Evolutionary conservation across 2,113 vertebrate genomes (phyloP).

Genomic region (Brienomyrus brachyistius): DNA sequence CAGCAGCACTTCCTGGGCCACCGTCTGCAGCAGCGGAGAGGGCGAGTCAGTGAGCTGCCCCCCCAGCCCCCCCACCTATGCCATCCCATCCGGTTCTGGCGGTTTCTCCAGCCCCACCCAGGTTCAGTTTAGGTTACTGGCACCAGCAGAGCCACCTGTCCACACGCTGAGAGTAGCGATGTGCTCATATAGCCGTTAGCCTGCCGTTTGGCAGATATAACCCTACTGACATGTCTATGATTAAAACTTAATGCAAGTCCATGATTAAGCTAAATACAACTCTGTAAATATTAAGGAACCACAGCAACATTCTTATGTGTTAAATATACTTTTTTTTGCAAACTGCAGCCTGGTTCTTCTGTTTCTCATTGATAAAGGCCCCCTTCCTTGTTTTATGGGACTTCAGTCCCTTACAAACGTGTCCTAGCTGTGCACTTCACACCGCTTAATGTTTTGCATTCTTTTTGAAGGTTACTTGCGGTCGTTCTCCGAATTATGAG

Average conservation of each 20-base stretch:
- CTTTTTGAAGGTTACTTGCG: neutral
- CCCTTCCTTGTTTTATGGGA: neutral
- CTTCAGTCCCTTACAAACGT: neutral
- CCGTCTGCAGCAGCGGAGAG: slow-evolving; percentile 58
- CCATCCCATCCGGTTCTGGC: slow-evolving; percentile 43
- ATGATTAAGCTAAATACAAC: neutral
- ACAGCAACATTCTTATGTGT: neutral
- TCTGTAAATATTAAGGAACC: neutral
- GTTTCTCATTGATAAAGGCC: neutral
- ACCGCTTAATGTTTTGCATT: neutral
- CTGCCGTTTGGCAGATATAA: neutral
- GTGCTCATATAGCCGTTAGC: neutral
- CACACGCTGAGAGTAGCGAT: neutral
- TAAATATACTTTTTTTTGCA: too few species aligned
- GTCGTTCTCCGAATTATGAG: neutral
- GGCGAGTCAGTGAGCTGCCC: slow-evolving; percentile 54
- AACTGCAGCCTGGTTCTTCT: neutral
- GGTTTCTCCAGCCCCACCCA: slow-evolving; percentile 54
- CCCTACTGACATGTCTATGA: neutral
- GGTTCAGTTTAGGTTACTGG: slow-evolving; percentile 45
- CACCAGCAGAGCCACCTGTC: neutral
- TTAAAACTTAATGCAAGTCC: neutral
- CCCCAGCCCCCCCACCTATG: slow-evolving; percentile 28
- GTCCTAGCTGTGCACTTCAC: neutral
- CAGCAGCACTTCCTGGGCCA: slow-evolving; percentile 64